Evolutionary conservation across 2,888 invertebrate genomes (phyloP).

Genomic region (Synanthedon formicaeformis): DNA sequence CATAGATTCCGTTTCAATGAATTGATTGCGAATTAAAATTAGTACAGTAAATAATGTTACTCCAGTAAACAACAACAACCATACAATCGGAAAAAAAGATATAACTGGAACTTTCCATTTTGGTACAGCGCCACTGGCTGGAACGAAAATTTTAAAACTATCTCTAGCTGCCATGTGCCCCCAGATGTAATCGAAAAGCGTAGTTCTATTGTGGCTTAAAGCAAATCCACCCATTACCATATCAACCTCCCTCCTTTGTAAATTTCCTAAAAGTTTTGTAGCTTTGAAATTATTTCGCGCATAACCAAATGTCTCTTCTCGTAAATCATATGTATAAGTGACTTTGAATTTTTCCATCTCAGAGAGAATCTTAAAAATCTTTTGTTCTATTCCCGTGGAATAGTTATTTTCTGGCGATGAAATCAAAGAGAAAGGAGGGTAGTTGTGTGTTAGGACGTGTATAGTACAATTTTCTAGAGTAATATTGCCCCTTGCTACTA

Average conservation of each 20-base stretch:
- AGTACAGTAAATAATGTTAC: conserved; percentile 1
- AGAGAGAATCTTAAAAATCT: conserved; percentile 2
- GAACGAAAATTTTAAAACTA: conserved; percentile 3
- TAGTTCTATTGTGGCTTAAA: conserved; percentile 1
- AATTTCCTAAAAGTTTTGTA: conserved; percentile 2
- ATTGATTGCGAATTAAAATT: background rate
- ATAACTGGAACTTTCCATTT: conserved; percentile 7
- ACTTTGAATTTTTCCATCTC: conserved; percentile 4
- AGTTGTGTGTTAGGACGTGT: conserved; percentile 3
- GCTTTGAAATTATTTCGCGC: conserved; percentile 4
- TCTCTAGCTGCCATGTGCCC: conserved; percentile 4
- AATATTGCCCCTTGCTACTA: background rate
- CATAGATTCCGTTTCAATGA: background rate
- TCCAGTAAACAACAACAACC: conserved; percentile 4
- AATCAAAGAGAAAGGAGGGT: conserved; percentile 5
- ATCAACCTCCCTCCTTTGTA: conserved; percentile 5
- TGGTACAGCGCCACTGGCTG: conserved; percentile 1
- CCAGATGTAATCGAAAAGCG: conserved; percentile 6
- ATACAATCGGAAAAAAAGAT: conserved; percentile 4
- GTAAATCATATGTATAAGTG: conserved; percentile 2
- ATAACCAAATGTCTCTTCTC: conserved; percentile 3
- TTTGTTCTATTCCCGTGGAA: conserved; percentile 5
- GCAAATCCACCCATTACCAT: conserved; percentile 6
- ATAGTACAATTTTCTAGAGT: conserved; percentile 6
- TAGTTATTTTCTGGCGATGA: background rate